Evolutionary conservation across 2,797 vertebrate genomes (phyloP), one percentile per base, ranked within the genome.

Genomic region (Sebastes taczanowskii): DNA sequence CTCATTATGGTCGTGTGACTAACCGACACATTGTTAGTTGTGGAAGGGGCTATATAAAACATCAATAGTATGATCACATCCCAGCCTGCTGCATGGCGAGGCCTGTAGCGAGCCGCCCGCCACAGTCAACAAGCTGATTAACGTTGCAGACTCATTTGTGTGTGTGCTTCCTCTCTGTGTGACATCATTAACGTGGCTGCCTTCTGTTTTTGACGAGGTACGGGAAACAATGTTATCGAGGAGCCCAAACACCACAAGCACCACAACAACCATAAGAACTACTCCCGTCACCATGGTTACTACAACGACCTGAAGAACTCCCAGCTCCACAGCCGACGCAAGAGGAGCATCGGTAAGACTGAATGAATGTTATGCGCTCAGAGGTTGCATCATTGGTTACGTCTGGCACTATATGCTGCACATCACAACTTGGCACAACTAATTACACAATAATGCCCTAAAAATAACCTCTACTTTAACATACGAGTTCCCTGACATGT

Each of bases 281-380:
- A 92, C 78, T 92, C 96, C 65, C 82, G 92, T 73, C 96, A 96
- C 70, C 89, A 89, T 11, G 88, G 83, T 82, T 91, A 92, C 93
- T 96, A 96, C 94, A 94, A 88, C 10, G 96, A 97, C 59, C 96
- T 98, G 93, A 97, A 97, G 93, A 96, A 91, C 88, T 97, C 96
- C 11, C 97, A 96, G 91, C 94, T 97, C 61, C 94, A 97, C 89
- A 96, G 96, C 88, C 96, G 97, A 88, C 97, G 97, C 92, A 97
- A 95, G 92, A 94, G 98, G 92, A 99, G 98, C 87, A 95, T 99
- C 3, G 97, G 98, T 99, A 95, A 97, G 97, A n/a, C 69, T 5
- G 23, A 69, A 72, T 30, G 30, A 64, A 42, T 7, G 22, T 59
- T 8, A 7, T 9, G 1, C 22, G 59, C 80, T 58, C 78, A 22